Evolutionary conservation across 2,113 vertebrate genomes (phyloP).

Genomic region (Mormyrus iriodes): DNA sequence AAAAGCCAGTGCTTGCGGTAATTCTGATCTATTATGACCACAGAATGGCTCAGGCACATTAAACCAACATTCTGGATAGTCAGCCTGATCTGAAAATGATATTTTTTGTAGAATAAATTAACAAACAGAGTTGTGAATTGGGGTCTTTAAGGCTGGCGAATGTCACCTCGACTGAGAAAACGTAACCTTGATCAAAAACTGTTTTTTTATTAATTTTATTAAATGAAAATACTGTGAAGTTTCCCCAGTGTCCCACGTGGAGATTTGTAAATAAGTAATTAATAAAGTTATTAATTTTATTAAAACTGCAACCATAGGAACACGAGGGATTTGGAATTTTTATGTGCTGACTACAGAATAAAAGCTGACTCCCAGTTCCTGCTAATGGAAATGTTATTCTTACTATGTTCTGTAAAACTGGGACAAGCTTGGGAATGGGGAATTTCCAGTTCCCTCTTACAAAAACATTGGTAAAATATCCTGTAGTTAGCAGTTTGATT

Average conservation of each 20-base stretch:
- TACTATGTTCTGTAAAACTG: conserved; percentile 10
- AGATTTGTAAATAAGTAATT: conserved; percentile 8
- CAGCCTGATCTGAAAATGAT: conserved; percentile 31
- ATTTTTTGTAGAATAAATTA: conserved; percentile 33
- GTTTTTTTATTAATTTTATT: conserved; percentile 9
- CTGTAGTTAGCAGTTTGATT: neutral
- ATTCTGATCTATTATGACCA: neutral
- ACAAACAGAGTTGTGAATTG: neutral
- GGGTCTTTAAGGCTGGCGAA: neutral
- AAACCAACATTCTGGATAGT: conserved; percentile 23
- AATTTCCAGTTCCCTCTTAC: neutral
- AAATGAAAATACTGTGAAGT: conserved; percentile 1
- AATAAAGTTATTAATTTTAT: neutral
- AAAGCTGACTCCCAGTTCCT: conserved; percentile 10
- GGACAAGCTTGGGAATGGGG: neutral
- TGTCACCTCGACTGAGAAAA: neutral
- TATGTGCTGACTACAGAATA: neutral
- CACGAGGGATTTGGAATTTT: conserved; percentile 14
- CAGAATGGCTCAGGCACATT: conserved; percentile 25
- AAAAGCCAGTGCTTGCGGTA: neutral
- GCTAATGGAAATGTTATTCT: conserved; percentile 30
- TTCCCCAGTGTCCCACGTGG: conserved; percentile 16
- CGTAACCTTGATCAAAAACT: conserved; percentile 22
- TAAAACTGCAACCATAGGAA: conserved; percentile 8
- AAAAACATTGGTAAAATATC: neutral